phyloP scores from a whole-genome alignment of 2,113 vertebrate species.

The Myodes glareolus region DNA sequence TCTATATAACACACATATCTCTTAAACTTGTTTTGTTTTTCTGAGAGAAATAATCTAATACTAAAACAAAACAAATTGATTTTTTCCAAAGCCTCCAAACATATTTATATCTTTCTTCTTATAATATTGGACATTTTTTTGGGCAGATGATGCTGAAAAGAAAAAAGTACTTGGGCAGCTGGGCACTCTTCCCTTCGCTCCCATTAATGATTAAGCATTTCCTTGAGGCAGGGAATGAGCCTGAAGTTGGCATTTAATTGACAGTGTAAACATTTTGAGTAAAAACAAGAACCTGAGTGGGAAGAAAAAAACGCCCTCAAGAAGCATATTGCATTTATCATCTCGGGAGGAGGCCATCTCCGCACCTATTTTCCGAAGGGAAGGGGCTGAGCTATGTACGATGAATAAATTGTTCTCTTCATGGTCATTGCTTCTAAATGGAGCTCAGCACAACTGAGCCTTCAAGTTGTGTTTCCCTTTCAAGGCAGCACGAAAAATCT shows the following conservation, averaged over 20 bases:
- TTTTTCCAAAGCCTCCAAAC: conserved; percentile 64
- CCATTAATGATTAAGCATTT: conserved; percentile 66
- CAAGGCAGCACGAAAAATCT: conserved; percentile 60
- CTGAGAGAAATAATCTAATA: conserved; percentile 47
- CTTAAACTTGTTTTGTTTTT: background rate
- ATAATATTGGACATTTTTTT: conserved; percentile 54
- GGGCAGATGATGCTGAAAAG: conserved; percentile 62
- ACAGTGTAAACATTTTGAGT: background rate
- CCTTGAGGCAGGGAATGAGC: conserved; percentile 57
- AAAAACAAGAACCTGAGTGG: conserved; percentile 34
- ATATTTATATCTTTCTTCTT: conserved; percentile 12
- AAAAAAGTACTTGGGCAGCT: conserved; percentile 49
- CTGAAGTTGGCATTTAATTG: conserved; percentile 60
- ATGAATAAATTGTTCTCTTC: conserved; percentile 54
- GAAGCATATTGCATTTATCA: background rate
- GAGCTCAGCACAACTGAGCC: conserved; percentile 52
- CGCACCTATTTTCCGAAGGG: conserved; percentile 54
- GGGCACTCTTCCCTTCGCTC: conserved; percentile 51
- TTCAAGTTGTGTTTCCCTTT: conserved; percentile 49
- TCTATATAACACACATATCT: background rate
- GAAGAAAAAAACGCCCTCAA: background rate
- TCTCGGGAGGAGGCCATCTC: background rate
- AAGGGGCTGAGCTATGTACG: conserved; percentile 48
- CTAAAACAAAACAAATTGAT: conserved; percentile 58
- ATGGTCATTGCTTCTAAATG: conserved; percentile 58